Evolutionary conservation across 2,797 vertebrate species (phyloP).

Genomic region (Ibycter americanus): DNA sequence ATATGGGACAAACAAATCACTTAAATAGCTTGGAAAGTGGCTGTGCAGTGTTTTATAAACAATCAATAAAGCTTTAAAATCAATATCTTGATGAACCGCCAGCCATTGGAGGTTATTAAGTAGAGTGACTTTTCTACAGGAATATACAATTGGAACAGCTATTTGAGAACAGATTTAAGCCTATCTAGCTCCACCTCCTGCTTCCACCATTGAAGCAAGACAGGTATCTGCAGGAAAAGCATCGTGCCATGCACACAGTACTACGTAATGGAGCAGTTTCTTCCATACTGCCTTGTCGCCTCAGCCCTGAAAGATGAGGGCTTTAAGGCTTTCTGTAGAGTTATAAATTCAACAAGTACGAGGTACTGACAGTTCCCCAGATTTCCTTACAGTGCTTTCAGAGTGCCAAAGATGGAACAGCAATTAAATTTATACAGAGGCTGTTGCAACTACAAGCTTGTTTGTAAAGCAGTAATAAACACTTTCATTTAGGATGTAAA

Average conservation of each 20-base stretch:
- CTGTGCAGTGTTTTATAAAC: slow-evolving; percentile 66
- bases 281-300: not conserved
- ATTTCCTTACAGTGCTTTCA: not conserved
- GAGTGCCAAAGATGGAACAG: not conserved
- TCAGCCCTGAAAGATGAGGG: not conserved
- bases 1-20: slow-evolving; percentile 62
- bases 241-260: not conserved
- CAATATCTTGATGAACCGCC: slow-evolving; percentile 68
- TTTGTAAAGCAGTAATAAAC: not conserved
- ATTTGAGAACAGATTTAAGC: not conserved
- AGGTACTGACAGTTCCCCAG: not conserved
- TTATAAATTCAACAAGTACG: not conserved
- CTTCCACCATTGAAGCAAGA: not conserved
- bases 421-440: not conserved
- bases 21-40: slow-evolving; percentile 61
- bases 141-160: not conserved
- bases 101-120: slow-evolving; percentile 39
- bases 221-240: not conserved
- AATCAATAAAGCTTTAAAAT: slow-evolving; percentile 78
- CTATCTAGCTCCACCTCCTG: not conserved
- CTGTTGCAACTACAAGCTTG: not conserved
- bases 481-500: not conserved
- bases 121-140: not conserved
- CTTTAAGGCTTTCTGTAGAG: not conserved
- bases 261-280: not conserved